A percentile compares a stretch with the other conserved stretches of the same genome.
These are phyloP conservation scores for rat (Rattus norvegicus) DNA, from an alignment of 2,113 vertebrate species.

Conservation along the genomic window GRCr8 NC_086028.1:60404001-60404500, in stretches of 20 bases:
- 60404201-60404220: not conserved
- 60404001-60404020: constrained; percentile 44
- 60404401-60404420: not conserved
- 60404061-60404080: constrained; percentile 47
- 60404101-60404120: constrained; percentile 23
- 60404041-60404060: constrained; percentile 38
- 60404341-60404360: not conserved
- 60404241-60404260: not conserved
- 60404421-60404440: not conserved
- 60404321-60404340: constrained; percentile 11
- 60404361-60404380: constrained; percentile 24
- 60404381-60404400: constrained; percentile 12
- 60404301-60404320: constrained; percentile 24
- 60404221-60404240: not conserved
- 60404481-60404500: constrained; percentile 27
- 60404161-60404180: constrained; percentile 25
- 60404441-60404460: not conserved
- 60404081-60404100: constrained; percentile 27
- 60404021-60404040: constrained; percentile 52
- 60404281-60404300: not conserved
- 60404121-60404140: constrained; percentile 26
- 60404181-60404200: constrained; percentile 1
- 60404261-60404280: not conserved
- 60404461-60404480: constrained; percentile 1
- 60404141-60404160: not conserved